Evolutionary conservation across 1,140 invertebrate genomes (phyloP), one percentile per base, ranked within the genome.

Genomic region (Aporrectodea caliginosa): DNA sequence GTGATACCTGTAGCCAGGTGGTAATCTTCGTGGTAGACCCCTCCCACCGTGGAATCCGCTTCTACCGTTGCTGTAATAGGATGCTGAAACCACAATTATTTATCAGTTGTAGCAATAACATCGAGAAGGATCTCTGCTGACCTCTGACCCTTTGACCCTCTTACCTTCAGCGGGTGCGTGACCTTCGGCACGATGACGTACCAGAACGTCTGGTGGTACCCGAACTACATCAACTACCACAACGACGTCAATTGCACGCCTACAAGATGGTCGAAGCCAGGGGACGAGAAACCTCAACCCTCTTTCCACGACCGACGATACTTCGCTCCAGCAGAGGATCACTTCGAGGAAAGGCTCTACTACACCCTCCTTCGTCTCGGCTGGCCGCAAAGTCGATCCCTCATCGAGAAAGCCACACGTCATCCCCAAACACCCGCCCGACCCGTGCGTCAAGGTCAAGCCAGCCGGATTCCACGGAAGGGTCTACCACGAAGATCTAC

Each of bases 201-300:
- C 43, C 43, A 58, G 43, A 58, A 58, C 43, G 43, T 58, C 43
- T 58, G 43, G 43, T 58, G 43, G 43, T 58, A 58, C 22, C 43
- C 43, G 43, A 58, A 58, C 43, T 58, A 58, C 43, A 58, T 58
- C 43, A 58, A 58, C 43, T 58, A 58, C 43, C 43, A 58, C 43
- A 58, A 58, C 43, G 43, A 58, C 43, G 43, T 58, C 43, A 58
- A 58, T 22, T 58, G 43, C 43, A 58, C 43, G 6, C 43, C 43
- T 6, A 58, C 6, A 22, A 6, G 43, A 6, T 58, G 43, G 43
- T 22, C 43, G 22, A 58, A 58, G 6, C 43, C 43, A 6, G 43
- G 6, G 43, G 22, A 6, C 43, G 43, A 58, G 6, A 22, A 22
- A 22, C 22, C 43, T 6, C 43, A 12, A 6, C 43, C 43, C 6